These are phyloP conservation scores for Falco novaeseelandiae DNA, from an alignment of 2,797 vertebrate genomes.

Conservation along the genomic window DNA sequence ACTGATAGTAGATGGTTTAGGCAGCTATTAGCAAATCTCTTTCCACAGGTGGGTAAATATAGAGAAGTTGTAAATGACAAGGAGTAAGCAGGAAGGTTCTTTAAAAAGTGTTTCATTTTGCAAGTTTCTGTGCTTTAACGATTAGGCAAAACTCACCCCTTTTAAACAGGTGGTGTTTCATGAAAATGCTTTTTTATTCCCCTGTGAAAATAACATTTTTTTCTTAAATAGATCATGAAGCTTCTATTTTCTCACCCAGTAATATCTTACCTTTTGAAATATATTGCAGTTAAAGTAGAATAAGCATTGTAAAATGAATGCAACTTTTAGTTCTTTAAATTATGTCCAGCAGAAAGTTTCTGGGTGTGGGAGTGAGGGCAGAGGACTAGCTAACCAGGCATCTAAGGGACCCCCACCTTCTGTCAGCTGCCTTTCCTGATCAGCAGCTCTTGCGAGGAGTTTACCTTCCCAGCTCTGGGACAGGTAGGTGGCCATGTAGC, in stretches of 20 bases:
- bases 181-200: background rate
- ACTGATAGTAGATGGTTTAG: background rate
- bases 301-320: background rate
- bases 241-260: background rate
- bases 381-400: background rate
- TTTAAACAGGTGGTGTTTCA: background rate
- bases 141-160: background rate
- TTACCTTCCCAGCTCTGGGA: background rate
- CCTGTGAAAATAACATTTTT: background rate
- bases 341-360: background rate
- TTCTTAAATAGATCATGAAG: background rate
- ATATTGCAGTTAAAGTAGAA: background rate
- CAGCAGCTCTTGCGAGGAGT: background rate
- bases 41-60: background rate
- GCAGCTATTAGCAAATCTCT: background rate
- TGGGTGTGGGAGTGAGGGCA: background rate
- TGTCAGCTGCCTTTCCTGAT: background rate
- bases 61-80: background rate
- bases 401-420: background rate
- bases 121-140: background rate
- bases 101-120: background rate
- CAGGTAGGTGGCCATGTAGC: fast-evolving
- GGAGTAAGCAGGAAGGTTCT: background rate
- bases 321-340: background rate
- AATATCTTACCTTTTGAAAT: background rate